Conservation (phyloP, 2,888 invertebrate species). For the Pyrocoelia pectoralis region DNA sequence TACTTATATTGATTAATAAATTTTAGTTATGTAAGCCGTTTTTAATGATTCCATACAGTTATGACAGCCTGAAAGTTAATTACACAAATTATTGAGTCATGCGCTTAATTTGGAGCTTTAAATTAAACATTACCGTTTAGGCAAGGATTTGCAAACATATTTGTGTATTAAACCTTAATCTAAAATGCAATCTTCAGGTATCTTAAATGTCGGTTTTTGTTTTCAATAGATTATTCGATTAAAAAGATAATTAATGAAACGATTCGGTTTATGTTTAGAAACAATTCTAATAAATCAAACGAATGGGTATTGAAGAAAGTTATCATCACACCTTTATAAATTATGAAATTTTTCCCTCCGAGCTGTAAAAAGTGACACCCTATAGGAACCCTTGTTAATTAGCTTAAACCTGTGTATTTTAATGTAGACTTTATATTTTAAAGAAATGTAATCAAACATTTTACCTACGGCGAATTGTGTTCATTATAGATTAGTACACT, state of each 20-base stretch:
- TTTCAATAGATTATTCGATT: constrained; percentile 9
- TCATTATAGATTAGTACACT: constrained; percentile 21
- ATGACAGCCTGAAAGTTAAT: too few relatives aligned
- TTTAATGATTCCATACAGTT: too few relatives aligned
- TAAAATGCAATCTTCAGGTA: not conserved
- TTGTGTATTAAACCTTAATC: too few relatives aligned
- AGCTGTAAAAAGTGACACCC: constrained; percentile 41
- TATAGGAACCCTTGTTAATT: constrained; percentile 40
- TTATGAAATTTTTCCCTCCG: constrained; percentile 30
- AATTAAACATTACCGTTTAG: too few relatives aligned
- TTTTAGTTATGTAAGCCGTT: too few relatives aligned
- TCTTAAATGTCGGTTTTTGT: not conserved
- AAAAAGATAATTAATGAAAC: constrained; percentile 23
- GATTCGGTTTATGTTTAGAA: constrained; percentile 23
- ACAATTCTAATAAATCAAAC: constrained; percentile 30
- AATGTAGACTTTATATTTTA: constrained; percentile 28
- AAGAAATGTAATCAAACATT: constrained; percentile 43
- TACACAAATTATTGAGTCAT: too few relatives aligned
- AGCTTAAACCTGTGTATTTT: constrained; percentile 40
- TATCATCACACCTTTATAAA: constrained; percentile 38
- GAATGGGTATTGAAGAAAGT: constrained; percentile 28
- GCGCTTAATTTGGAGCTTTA: too few relatives aligned
- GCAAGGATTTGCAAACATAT: too few relatives aligned
- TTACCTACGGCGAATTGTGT: constrained; percentile 36
- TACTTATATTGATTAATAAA: too few relatives aligned